Evolutionary conservation across 2,888 invertebrate genomes (phyloP).

Genomic region (Hylaea fasciaria): DNA sequence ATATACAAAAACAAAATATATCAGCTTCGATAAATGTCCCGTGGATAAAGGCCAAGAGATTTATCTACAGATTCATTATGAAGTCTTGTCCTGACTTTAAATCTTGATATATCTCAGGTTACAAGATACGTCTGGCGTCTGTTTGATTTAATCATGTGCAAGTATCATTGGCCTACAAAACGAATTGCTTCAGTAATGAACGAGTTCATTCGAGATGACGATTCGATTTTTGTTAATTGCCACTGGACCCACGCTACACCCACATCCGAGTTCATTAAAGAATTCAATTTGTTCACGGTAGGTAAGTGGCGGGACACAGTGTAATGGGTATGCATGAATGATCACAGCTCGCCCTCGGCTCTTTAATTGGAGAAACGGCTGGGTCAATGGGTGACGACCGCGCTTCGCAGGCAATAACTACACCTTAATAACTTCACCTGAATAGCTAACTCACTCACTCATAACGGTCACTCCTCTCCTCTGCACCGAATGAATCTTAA

Average conservation of each 20-base stretch:
- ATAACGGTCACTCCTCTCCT: conserved; percentile 59
- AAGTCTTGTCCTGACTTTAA: conserved; percentile 7
- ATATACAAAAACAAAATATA: conserved; percentile 25
- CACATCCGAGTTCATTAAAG: conserved; percentile 22
- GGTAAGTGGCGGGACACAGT: conserved; percentile 2
- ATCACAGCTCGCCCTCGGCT: conserved; percentile 55
- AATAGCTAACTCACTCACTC: conserved; percentile 71
- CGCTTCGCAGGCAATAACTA: conserved; percentile 53
- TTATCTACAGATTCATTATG: conserved; percentile 13
- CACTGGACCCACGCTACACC: conserved; percentile 21
- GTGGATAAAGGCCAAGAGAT: conserved; percentile 16
- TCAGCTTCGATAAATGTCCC: conserved; percentile 20
- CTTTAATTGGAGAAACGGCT: conserved; percentile 66
- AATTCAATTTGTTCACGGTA: conserved; percentile 10
- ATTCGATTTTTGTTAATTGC: conserved; percentile 15
- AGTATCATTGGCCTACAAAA: not conserved
- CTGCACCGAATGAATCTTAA: conserved; percentile 70
- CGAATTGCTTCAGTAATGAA: not conserved
- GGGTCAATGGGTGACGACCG: conserved; percentile 73
- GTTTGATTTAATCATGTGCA: conserved; percentile 1
- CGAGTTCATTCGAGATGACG: conserved; percentile 2
- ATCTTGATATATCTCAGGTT: conserved; percentile 2
- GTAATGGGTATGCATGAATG: conserved; percentile 42
- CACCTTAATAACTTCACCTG: conserved; percentile 62
- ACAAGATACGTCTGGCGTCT: too few relatives aligned